phyloP scores from a whole-genome alignment of 2,888 invertebrate species.

The Graphium colonna region DNA sequence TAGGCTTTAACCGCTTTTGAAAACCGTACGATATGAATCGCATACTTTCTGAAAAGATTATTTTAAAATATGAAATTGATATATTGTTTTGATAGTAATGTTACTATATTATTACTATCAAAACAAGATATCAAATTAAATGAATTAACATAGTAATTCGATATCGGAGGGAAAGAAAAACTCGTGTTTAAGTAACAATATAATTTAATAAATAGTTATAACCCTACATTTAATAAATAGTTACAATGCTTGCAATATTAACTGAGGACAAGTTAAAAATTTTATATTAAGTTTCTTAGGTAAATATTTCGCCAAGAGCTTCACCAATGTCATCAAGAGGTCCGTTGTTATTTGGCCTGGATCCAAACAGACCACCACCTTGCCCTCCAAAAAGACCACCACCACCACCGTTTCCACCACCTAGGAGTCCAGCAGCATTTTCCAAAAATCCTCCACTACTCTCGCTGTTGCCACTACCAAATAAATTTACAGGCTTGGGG shows the following conservation, averaged over 20 bases:
- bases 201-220: no score
- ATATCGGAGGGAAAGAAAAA: no score
- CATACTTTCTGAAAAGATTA: no score
- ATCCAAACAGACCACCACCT: constrained; percentile 34
- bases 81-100: no score
- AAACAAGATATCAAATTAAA: no score
- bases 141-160: no score
- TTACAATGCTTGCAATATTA: no score
- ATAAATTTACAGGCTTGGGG: constrained; percentile 62
- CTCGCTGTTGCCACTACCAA: constrained; percentile 49
- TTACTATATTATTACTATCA: no score
- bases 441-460: constrained; percentile 48
- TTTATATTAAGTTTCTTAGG: neutral
- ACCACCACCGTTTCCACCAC: constrained; percentile 23
- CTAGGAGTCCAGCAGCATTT: constrained; percentile 41
- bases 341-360: constrained; percentile 45
- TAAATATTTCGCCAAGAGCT: constrained; percentile 60
- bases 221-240: no score
- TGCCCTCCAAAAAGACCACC: constrained; percentile 30
- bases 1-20: constrained; percentile 11
- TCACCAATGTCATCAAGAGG: constrained; percentile 64
- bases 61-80: neutral
- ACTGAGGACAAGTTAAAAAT: neutral
- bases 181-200: no score
- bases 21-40: neutral